These are phyloP conservation scores for Fragum whitleyi DNA, from an alignment of 2,888 invertebrate species.

Conservation along the genomic window DNA sequence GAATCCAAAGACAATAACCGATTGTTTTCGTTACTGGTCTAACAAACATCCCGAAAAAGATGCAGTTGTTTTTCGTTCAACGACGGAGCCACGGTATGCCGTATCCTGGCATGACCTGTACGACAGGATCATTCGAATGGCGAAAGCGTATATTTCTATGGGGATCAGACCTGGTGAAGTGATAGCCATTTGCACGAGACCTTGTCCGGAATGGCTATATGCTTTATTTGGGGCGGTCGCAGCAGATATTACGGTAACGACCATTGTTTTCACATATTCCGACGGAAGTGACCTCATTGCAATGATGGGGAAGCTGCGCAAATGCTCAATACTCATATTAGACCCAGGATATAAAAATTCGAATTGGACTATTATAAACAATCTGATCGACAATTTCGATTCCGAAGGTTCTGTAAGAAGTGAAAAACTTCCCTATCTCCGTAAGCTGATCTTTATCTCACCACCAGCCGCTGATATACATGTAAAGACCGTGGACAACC, in stretches of 20 bases:
- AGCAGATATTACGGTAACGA: conserved; percentile 17
- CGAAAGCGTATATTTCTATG: not conserved
- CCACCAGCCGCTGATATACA: not conserved
- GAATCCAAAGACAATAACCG: not conserved
- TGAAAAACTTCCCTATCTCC: conserved; percentile 28
- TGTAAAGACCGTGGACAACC: conserved; percentile 19
- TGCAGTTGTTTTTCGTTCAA: conserved; percentile 18
- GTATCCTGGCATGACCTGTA: conserved; percentile 23
- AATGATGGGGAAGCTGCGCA: conserved; percentile 31
- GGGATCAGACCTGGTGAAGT: conserved; percentile 36
- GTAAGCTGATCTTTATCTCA: conserved; percentile 28
- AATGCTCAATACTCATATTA: conserved; percentile 32
- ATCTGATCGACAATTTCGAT: conserved; percentile 11
- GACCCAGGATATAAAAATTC: conserved; percentile 31
- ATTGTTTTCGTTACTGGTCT: conserved; percentile 5
- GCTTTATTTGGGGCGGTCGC: conserved; percentile 31
- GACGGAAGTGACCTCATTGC: conserved; percentile 43
- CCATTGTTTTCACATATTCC: conserved; percentile 40
- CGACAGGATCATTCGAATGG: not conserved
- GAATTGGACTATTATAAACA: conserved; percentile 43
- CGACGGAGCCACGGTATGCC: not conserved
- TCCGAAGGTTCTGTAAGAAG: conserved; percentile 27
- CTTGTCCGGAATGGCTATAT: conserved; percentile 52
- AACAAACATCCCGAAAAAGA: not conserved
- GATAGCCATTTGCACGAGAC: conserved; percentile 35